Evolutionary conservation across 2,797 vertebrate species (phyloP), one percentile per base, ranked within the genome.

Genomic region (Menidia menidia): DNA sequence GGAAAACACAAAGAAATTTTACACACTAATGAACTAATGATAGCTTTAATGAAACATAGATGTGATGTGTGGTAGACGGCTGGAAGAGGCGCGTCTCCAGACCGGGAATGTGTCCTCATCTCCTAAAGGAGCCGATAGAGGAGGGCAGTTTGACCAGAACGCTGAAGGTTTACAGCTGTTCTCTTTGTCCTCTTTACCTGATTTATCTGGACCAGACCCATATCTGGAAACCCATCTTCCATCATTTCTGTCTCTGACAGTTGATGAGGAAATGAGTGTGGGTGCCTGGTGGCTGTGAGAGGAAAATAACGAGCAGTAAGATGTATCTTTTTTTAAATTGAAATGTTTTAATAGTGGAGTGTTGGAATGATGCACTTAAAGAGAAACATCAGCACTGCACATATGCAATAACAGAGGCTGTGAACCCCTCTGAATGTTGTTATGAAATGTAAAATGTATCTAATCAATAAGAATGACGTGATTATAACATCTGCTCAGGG

Each of bases 391-490:
- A 68, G 32, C 25, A 44, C 50, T 74, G 51, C 35, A 53, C 50
- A 53, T 7, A 15, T 32, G 35, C 2, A 10, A 39, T 66, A 2
- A 60, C 61, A 60, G 56, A 76, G 6, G 72, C 48, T 61, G 32
- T 42, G 54, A 31, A 55, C 43, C 19, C 3, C 4, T 41, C 5
- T 60, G 8, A 63, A 52, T 64, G 12, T 66, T 67, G 56, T 71
- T 67, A 39, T 39, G 61, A 25, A 75, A 67, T 73, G 55, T 78
- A 65, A 66, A 68, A 67, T 16, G 62, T 12, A 71, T 70, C 61
- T 70, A 89, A 87, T 85, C 83, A 90, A 89, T 64, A n/a, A 1
- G 10, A 39, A 39, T 39, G 35, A 8, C 33, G 39, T 71, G 31
- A 0, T 68, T 33, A 19, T 62, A 1, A 66, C 63, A 66, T 44